A percentile compares a stretch with the other conserved stretches of the same genome.
Conservation (phyloP, 2,888 invertebrate species). For the Andrena haemorrhoa region DNA sequence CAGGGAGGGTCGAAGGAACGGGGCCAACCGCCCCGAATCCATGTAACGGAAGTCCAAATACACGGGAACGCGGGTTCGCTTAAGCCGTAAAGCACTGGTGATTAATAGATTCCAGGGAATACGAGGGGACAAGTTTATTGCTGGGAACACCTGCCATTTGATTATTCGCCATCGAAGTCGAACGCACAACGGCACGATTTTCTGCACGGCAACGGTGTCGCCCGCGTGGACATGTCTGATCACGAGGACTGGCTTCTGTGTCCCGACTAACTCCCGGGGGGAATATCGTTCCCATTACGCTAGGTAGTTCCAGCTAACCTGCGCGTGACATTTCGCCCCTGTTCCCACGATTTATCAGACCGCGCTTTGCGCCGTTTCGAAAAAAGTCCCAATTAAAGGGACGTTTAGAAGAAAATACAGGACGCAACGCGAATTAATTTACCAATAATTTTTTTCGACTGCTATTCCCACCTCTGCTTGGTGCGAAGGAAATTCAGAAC, state of each 20-base stretch:
- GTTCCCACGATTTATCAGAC: constrained; percentile 45
- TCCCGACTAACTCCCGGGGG: constrained; percentile 38
- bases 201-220: constrained; percentile 28
- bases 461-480: no score
- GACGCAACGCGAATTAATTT: not conserved
- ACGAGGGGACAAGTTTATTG: constrained; percentile 26
- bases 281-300: constrained; percentile 53
- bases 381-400: constrained; percentile 18
- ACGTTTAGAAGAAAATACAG: not conserved
- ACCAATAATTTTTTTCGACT: no score
- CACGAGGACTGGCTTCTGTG: constrained; percentile 43
- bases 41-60: not conserved
- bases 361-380: constrained; percentile 23
- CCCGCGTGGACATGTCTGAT: constrained; percentile 38
- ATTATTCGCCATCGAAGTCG: constrained; percentile 47
- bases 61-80: not conserved
- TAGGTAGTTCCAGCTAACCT: constrained; percentile 32
- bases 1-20: constrained; percentile 7
- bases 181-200: constrained; percentile 15
- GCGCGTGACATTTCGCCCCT: constrained; percentile 43
- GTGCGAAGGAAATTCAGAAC: no score
- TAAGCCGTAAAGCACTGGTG: not conserved
- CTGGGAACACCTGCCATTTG: constrained; percentile 48
- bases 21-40: constrained; percentile 4
- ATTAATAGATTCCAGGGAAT: constrained; percentile 23